Evolutionary conservation across 2,888 invertebrate species (phyloP), one percentile per base, ranked within the genome.

Genomic region (Chironomus riparius): DNA sequence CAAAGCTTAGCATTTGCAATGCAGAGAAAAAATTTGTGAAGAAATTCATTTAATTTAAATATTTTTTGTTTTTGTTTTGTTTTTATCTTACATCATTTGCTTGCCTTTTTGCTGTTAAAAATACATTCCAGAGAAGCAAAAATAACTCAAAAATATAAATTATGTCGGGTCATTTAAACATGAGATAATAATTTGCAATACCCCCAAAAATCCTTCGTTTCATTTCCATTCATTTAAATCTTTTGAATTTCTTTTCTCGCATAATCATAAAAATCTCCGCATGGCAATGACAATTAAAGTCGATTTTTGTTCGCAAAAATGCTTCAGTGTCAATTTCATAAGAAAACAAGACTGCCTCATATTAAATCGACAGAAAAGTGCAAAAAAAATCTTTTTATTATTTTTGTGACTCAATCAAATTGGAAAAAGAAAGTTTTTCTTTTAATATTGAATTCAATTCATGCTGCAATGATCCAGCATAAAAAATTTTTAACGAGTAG

Each of bases 171-270:
- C 38, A 38, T 38, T 38, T 38, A 28, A 28, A 28, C 5, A 38
- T 38, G 38, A 38, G 38, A 38, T 38, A 38, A 38, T 38, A 38
- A 38, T 38, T 38, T 38, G 38, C 38, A 38, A 38, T 38, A 28
- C 38, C 38, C 7, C n/a, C 15, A 7, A n/a, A 70, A 47, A 47
- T n/a, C 15, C 47, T 28, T 71, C 56, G 48, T 21, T 47, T 70
- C 47, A 47, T 50, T 50, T 71, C 18, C 71, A 28, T 56, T 71
- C 71, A 24, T 50, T 71, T n/a, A 71, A 50, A 21, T 71, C 71
- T 71, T 50, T 71, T 24, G 24, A 50, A 56, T 56, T 56, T 56
- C 15, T 18, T 56, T 56, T 56, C 56, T 56, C 56, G 5, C 18
- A 15, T 56, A 18, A 38, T 38, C 38, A 38, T 38, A 38, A 38